These are phyloP conservation scores for Corythornis cristatus DNA, from an alignment of 2,113 vertebrate species.

Conservation along the genomic window DNA sequence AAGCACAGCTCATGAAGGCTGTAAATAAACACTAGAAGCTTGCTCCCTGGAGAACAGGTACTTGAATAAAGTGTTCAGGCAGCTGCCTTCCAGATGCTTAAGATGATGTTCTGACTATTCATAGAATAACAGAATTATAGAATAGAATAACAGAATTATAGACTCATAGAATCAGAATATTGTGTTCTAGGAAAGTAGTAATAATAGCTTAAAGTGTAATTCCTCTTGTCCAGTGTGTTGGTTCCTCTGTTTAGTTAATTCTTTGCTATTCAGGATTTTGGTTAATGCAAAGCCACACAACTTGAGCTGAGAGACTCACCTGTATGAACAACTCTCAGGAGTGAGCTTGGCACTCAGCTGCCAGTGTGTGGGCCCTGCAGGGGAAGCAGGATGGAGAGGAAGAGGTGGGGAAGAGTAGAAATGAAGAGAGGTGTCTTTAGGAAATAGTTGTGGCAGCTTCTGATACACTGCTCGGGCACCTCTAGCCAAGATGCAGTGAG, in stretches of 20 bases:
- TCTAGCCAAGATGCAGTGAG: background rate
- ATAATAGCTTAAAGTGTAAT: background rate
- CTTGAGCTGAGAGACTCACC: background rate
- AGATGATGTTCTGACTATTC: background rate
- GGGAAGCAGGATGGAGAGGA: background rate
- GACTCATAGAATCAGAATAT: too few relatives aligned
- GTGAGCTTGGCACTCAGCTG: background rate
- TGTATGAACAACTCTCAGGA: background rate
- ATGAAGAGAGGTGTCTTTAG: background rate
- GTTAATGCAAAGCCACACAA: background rate
- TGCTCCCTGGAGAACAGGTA: background rate
- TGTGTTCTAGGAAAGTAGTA: background rate
- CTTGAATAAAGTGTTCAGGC: background rate
- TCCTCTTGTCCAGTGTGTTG: background rate
- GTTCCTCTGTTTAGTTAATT: background rate
- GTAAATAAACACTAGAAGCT: background rate
- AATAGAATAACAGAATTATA: too few relatives aligned
- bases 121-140: too few relatives aligned
- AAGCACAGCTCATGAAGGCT: background rate
- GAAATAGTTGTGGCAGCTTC: background rate
- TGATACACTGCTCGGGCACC: background rate
- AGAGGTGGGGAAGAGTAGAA: background rate
- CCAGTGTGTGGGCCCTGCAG: too few relatives aligned
- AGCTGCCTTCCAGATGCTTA: background rate
- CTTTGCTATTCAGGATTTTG: background rate